A percentile compares a stretch with the other conserved stretches of the same genome.
Conservation (phyloP, 2,113 vertebrate species). For the Pygoscelis adeliae region DNA sequence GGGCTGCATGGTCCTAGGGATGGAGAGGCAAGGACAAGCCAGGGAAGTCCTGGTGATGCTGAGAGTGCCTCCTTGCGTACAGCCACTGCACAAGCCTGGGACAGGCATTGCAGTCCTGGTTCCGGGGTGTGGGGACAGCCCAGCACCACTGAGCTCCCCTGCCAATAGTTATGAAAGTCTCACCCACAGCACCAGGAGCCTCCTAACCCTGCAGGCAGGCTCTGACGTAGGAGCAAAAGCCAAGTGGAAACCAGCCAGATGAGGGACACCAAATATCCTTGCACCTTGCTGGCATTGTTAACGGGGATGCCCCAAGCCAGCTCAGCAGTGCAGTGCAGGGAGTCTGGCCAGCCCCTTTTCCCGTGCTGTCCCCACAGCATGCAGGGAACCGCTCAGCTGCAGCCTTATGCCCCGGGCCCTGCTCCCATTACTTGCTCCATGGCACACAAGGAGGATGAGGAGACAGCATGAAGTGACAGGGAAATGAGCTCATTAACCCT, state of each 20-base stretch:
- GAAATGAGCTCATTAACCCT: conserved; percentile 63
- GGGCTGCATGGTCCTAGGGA: neutral
- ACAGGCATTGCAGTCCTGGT: neutral
- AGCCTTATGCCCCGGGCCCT: accelerated
- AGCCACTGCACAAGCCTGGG: neutral
- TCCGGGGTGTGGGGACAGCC: neutral
- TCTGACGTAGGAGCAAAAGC: neutral
- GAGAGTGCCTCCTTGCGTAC: neutral
- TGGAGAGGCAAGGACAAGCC: neutral
- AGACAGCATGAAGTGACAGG: conserved; percentile 41
- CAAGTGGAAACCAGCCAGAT: neutral
- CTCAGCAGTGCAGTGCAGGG: neutral
- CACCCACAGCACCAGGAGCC: neutral
- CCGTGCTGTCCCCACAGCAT: neutral
- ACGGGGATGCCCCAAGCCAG: accelerated
- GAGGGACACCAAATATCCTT: neutral
- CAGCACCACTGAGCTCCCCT: neutral
- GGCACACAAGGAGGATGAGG: neutral
- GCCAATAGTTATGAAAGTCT: neutral
- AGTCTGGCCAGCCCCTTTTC: neutral
- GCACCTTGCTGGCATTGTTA: neutral
- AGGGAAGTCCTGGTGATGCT: neutral
- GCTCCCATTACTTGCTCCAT: neutral
- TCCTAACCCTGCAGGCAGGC: neutral
- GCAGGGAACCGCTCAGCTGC: neutral